Percentiles rank a stretch among this genome's conserved stretches.
phyloP scores from a whole-genome alignment of 2,888 invertebrate species.

The Callyntrura sp. region DNA sequence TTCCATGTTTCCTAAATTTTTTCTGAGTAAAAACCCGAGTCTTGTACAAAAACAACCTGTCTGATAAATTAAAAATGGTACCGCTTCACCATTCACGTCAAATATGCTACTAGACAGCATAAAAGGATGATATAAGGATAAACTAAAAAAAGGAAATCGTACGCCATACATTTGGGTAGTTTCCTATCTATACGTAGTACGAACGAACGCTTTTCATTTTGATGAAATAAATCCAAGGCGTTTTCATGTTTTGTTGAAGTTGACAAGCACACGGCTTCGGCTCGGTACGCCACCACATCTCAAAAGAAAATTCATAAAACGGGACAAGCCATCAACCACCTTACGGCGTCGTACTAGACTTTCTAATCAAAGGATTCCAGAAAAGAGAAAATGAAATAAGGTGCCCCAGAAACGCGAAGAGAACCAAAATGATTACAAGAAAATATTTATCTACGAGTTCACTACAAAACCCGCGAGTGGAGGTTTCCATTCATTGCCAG shows the following conservation, averaged over 20 bases:
- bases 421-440: background rate
- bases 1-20: slow-evolving; percentile 62
- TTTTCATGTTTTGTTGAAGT: slow-evolving; percentile 34
- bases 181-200: background rate
- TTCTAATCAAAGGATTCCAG: background rate
- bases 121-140: background rate
- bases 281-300: background rate
- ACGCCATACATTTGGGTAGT: background rate
- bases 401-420: background rate
- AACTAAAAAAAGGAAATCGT: slow-evolving; percentile 3
- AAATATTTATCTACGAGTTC: slow-evolving; percentile 45
- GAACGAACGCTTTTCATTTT: slow-evolving; percentile 39
- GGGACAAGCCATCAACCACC: slow-evolving; percentile 41
- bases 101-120: slow-evolving; percentile 21
- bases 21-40: slow-evolving; percentile 42
- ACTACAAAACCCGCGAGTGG: background rate
- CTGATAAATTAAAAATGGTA: slow-evolving; percentile 56
- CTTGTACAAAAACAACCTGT: slow-evolving; percentile 17
- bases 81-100: slow-evolving; percentile 41
- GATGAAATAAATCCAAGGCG: slow-evolving; percentile 45
- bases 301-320: background rate
- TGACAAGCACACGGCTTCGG: slow-evolving; percentile 16
- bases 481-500: slow-evolving; percentile 5
- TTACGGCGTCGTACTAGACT: background rate
- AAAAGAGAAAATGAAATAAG: background rate